These are phyloP conservation scores for Porphyrio hochstetteri DNA, from an alignment of 2,113 vertebrate species.

Conservation along the genomic window DNA sequence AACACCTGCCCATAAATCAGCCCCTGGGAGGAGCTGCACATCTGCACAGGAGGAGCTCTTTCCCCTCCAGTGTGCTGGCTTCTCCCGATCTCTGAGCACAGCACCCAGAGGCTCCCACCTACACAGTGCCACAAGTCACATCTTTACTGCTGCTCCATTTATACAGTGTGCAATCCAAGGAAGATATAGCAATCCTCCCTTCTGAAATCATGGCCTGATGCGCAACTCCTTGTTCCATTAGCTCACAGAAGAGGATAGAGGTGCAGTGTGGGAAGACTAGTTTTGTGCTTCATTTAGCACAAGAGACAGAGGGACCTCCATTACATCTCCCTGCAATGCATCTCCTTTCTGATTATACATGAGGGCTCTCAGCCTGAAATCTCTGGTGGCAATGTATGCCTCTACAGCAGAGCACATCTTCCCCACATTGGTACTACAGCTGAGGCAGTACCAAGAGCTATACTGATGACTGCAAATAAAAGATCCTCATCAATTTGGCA, in stretches of 20 bases:
- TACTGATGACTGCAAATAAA: neutral
- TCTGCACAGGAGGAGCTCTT: neutral
- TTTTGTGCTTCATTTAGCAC: constrained; percentile 49
- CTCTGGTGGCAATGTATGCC: neutral
- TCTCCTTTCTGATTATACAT: neutral
- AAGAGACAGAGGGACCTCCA: constrained; percentile 42
- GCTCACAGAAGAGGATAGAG: neutral
- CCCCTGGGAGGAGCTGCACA: neutral
- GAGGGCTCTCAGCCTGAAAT: neutral
- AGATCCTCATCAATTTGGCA: neutral
- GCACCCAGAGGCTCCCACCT: constrained; percentile 12
- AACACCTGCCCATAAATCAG: neutral
- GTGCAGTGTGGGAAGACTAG: neutral
- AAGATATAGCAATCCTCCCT: neutral
- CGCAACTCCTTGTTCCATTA: neutral
- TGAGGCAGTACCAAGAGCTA: neutral
- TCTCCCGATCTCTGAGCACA: neutral
- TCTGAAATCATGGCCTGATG: neutral
- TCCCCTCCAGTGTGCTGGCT: neutral
- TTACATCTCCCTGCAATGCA: constrained; percentile 18
- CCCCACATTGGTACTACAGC: neutral
- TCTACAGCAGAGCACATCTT: neutral
- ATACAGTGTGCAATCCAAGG: neutral
- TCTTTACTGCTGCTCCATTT: neutral
- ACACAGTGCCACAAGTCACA: neutral